Conservation (phyloP, 1,140 invertebrate species). For the Ladona fulva region DNA sequence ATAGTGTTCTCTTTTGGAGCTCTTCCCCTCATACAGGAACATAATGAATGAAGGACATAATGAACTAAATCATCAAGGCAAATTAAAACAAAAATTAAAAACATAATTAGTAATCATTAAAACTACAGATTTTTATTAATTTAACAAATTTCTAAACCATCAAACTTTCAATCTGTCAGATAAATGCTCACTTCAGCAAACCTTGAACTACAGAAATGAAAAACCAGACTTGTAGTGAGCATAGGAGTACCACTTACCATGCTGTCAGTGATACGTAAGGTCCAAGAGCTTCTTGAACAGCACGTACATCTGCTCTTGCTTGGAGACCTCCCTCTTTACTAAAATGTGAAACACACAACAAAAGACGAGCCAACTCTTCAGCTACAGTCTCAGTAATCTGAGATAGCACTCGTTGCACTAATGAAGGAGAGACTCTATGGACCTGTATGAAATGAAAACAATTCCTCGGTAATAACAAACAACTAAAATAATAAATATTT, state of each 20-base stretch:
- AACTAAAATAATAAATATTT: too few relatives aligned
- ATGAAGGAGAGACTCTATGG: constrained; percentile 65
- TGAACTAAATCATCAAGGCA: too few relatives aligned
- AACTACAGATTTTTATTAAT: too few relatives aligned
- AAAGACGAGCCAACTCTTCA: constrained; percentile 79
- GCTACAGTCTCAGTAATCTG: constrained; percentile 83
- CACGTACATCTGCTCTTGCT: constrained; percentile 51
- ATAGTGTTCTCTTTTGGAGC: too few relatives aligned
- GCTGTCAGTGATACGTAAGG: constrained; percentile 45
- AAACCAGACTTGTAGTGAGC: constrained; percentile 16
- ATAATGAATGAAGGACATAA: too few relatives aligned
- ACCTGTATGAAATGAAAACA: constrained; percentile 43
- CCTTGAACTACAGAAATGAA: background rate
- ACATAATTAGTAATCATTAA: too few relatives aligned
- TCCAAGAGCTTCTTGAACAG: constrained; percentile 44
- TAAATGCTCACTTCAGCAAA: too few relatives aligned
- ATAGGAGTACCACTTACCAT: too few relatives aligned
- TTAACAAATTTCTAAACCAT: too few relatives aligned
- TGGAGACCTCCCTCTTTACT: constrained; percentile 57
- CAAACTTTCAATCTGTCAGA: too few relatives aligned
- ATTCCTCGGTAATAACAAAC: background rate
- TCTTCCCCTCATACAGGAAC: too few relatives aligned
- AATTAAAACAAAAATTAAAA: too few relatives aligned
- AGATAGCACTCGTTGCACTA: constrained; percentile 65
- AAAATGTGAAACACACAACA: constrained; percentile 67